Evolutionary conservation across 2,113 vertebrate species (phyloP).

Genomic region (Cyanoramphus novaezelandiae): DNA sequence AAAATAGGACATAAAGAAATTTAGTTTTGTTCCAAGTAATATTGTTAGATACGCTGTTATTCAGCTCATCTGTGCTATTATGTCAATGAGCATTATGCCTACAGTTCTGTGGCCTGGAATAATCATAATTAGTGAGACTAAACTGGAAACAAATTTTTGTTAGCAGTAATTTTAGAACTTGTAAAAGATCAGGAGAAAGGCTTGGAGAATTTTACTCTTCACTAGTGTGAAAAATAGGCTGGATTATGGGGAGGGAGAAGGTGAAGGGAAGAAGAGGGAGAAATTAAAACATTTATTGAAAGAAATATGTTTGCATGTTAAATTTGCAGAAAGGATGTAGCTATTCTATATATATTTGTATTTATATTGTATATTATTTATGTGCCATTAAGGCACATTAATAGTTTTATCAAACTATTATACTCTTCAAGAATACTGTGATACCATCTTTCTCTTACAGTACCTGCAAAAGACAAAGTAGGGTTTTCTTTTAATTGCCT

Average conservation of each 20-base stretch:
- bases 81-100: not conserved
- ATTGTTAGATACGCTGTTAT: not conserved
- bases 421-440: not conserved
- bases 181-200: not conserved
- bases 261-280: not conserved
- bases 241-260: not conserved
- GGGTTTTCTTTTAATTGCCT: conserved; percentile 4
- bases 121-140: conserved; percentile 20
- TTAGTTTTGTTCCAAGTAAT: not conserved
- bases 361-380: not conserved
- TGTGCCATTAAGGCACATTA: not conserved
- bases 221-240: not conserved
- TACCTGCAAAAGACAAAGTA: not conserved
- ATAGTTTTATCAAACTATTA: not conserved
- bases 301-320: not conserved
- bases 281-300: conserved; percentile 28
- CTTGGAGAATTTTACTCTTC: not conserved
- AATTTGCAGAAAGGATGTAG: not conserved
- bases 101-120: not conserved
- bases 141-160: conserved; percentile 6
- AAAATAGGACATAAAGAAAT: not conserved
- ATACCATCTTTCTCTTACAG: conserved; percentile 9
- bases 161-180: conserved; percentile 1
- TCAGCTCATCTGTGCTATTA: not conserved
- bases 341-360: not conserved